phyloP scores from a whole-genome alignment of 35 echinoderm and acorn worm genomes.

The Ophioderma brevispina region DNA sequence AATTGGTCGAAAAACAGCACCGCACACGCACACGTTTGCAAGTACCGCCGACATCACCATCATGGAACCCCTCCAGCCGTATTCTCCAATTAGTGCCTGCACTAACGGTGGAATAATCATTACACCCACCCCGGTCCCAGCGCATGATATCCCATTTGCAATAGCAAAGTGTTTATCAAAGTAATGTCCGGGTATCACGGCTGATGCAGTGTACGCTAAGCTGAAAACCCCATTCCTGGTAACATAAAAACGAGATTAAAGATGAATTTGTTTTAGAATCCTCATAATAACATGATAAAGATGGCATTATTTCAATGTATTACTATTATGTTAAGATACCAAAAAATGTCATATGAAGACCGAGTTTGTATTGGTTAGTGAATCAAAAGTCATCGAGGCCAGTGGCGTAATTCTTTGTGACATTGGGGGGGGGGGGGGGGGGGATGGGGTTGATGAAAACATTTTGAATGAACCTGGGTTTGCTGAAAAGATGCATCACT shows the following conservation, averaged over 20 bases:
- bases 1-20: background rate
- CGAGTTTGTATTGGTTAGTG: too few relatives aligned
- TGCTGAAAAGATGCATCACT: too few relatives aligned
- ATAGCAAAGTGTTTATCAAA: constrained; percentile 42
- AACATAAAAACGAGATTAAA: background rate
- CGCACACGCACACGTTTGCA: constrained; percentile 18
- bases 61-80: constrained; percentile 39
- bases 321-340: too few relatives aligned
- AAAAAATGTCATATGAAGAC: too few relatives aligned
- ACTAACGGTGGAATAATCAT: constrained; percentile 37
- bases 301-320: too few relatives aligned
- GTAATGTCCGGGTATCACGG: constrained; percentile 1
- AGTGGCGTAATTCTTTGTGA: too few relatives aligned
- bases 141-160: constrained; percentile 41
- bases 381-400: too few relatives aligned
- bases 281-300: too few relatives aligned
- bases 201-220: background rate
- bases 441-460: too few relatives aligned
- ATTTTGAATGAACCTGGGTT: too few relatives aligned
- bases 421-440: too few relatives aligned
- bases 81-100: constrained; percentile 19
- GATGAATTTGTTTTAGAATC: too few relatives aligned
- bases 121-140: constrained; percentile 32
- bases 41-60: constrained; percentile 23
- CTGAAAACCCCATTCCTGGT: constrained; percentile 50